phyloP scores from a whole-genome alignment of 37 sponge, comb jelly and placozoan genomes.

The Amphimedon queenslandica region DNA sequence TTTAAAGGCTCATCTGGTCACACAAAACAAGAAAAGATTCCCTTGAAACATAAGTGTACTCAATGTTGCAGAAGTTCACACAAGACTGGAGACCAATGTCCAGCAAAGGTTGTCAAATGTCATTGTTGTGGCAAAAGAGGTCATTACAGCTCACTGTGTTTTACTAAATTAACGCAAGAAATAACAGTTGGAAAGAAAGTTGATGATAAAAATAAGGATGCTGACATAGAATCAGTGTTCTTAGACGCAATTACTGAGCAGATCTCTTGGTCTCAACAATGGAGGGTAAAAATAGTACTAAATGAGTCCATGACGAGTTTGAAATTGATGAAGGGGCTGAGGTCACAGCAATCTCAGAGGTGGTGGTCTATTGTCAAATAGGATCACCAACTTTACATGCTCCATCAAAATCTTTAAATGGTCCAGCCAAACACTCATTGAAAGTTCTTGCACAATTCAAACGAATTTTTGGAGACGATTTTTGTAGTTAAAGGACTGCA shows the following conservation, averaged over 20 bases:
- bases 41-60: not conserved
- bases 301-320: too few relatives aligned
- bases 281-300: too few relatives aligned
- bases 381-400: not conserved
- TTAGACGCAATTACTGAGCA: not conserved
- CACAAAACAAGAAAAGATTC: not conserved
- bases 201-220: too few relatives aligned
- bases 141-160: not conserved
- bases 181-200: not conserved
- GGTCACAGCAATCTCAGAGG: not conserved
- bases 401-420: not conserved
- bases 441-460: not conserved
- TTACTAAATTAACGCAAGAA: not conserved
- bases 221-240: not conserved
- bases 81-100: not conserved
- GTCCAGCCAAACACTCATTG: not conserved
- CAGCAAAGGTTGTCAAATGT: not conserved
- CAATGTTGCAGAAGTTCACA: not conserved
- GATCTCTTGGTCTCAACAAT: too few relatives aligned
- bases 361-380: not conserved
- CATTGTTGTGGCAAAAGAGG: not conserved
- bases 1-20: not conserved
- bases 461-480: not conserved
- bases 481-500: not conserved
- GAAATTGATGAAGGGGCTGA: not conserved